A percentile compares a stretch with the other conserved stretches of the same genome.
Evolutionary conservation across 2,888 invertebrate species (phyloP).

Genomic region (Drosophila borborema): DNA sequence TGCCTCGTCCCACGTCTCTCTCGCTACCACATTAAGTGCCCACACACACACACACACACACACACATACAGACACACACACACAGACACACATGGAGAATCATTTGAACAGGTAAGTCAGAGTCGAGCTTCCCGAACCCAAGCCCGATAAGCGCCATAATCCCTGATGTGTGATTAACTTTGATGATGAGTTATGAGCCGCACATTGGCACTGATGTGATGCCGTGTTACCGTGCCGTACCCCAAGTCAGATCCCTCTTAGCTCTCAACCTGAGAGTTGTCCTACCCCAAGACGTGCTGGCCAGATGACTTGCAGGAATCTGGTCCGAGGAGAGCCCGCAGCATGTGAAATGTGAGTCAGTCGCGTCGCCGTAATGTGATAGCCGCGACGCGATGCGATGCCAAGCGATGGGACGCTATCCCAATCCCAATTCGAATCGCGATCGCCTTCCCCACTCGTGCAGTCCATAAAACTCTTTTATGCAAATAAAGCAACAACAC

Average conservation of each 20-base stretch:
- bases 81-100: conserved; percentile 43
- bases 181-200: conserved; percentile 81
- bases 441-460: conserved; percentile 31
- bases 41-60: conserved; percentile 32
- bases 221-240: conserved; percentile 20
- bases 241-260: background rate
- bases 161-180: conserved; percentile 81
- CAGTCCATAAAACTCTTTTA: conserved; percentile 73
- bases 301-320: conserved; percentile 77
- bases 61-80: conserved; percentile 29
- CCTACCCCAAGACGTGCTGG: conserved; percentile 55
- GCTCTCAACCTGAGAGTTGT: conserved; percentile 6
- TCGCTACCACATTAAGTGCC: conserved; percentile 63
- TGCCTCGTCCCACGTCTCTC: conserved; percentile 39
- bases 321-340: conserved; percentile 38
- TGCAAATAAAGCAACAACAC: conserved; percentile 66
- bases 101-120: conserved; percentile 66
- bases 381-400: conserved; percentile 46
- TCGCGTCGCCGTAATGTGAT: conserved; percentile 71
- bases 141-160: conserved; percentile 78
- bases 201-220: conserved; percentile 76
- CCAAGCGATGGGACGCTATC: conserved; percentile 32
- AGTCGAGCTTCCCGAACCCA: conserved; percentile 8
- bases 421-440: conserved; percentile 38
- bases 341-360: conserved; percentile 79